Conservation (phyloP, 2,113 vertebrate species). For the Hippocampus mohnikei region DNA sequence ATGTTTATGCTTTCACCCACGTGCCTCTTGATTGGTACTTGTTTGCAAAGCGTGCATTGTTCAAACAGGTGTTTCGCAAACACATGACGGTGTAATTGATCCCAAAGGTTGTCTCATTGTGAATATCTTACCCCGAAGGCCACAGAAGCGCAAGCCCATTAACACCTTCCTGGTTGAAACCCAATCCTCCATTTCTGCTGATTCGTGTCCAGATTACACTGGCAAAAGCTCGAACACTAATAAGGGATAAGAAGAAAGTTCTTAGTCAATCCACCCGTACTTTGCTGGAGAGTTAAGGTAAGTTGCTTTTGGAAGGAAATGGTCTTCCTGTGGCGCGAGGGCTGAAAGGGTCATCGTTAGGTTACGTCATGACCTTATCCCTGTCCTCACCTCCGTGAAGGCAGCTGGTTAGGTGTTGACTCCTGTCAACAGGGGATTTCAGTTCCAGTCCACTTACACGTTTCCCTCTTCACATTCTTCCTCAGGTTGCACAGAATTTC, state of each 20-base stretch:
- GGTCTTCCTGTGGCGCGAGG: slow-evolving; percentile 49
- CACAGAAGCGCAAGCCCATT: slow-evolving; percentile 37
- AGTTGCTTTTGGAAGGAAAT: slow-evolving; percentile 50
- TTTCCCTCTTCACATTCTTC: slow-evolving; percentile 1
- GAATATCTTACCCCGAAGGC: slow-evolving; percentile 32
- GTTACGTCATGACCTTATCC: slow-evolving; percentile 45
- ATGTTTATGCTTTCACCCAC: neutral
- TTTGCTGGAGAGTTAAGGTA: slow-evolving; percentile 24
- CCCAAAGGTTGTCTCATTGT: slow-evolving; percentile 26
- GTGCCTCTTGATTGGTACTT: slow-evolving; percentile 4
- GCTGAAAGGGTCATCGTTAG: slow-evolving; percentile 53
- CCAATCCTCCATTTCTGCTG: slow-evolving; percentile 28
- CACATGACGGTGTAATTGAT: slow-evolving; percentile 27
- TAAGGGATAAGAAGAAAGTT: slow-evolving; percentile 26
- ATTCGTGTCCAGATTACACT: slow-evolving; percentile 50
- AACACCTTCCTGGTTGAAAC: slow-evolving; percentile 43
- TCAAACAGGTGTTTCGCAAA: slow-evolving; percentile 46
- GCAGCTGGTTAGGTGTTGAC: slow-evolving; percentile 32
- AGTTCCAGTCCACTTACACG: slow-evolving; percentile 14
- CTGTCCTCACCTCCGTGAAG: slow-evolving; percentile 40
- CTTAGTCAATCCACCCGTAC: slow-evolving; percentile 23
- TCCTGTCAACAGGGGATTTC: slow-evolving; percentile 48
- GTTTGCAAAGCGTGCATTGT: slow-evolving; percentile 2
- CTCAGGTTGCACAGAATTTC: neutral
- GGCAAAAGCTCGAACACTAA: slow-evolving; percentile 2